Conservation (phyloP, 2,797 vertebrate species). For the Pteropus rufus region DNA sequence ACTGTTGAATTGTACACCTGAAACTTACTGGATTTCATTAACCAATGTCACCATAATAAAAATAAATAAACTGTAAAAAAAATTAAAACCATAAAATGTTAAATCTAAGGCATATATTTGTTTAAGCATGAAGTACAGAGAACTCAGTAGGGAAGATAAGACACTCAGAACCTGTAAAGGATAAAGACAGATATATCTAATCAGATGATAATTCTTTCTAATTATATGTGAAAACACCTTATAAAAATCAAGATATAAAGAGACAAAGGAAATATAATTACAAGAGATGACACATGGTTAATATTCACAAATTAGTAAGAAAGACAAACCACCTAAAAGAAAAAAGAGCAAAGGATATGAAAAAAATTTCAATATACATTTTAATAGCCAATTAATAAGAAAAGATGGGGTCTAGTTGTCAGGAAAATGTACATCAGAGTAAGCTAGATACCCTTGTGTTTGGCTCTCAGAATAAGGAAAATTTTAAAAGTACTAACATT, state of each 20-base stretch:
- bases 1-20: no score
- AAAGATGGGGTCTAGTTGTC: neutral
- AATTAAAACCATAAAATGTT: neutral
- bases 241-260: constrained; percentile 27
- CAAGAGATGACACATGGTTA: neutral
- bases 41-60: no score
- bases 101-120: neutral
- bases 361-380: neutral
- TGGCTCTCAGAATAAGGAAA: neutral
- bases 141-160: constrained; percentile 20
- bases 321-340: neutral
- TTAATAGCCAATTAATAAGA: neutral
- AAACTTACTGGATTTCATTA: no score
- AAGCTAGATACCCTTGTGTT: neutral
- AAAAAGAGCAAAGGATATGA: neutral
- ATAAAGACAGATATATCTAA: constrained; percentile 16
- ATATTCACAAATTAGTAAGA: constrained; percentile 11
- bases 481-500: neutral
- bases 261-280: neutral
- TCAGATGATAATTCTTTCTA: neutral
- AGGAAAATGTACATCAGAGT: constrained; percentile 8
- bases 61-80: no score
- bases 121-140: neutral
- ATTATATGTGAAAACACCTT: neutral
- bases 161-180: neutral